Base-by-base conservation (phyloP, 2,888 invertebrate species). In the Drosophila dives region DNA sequence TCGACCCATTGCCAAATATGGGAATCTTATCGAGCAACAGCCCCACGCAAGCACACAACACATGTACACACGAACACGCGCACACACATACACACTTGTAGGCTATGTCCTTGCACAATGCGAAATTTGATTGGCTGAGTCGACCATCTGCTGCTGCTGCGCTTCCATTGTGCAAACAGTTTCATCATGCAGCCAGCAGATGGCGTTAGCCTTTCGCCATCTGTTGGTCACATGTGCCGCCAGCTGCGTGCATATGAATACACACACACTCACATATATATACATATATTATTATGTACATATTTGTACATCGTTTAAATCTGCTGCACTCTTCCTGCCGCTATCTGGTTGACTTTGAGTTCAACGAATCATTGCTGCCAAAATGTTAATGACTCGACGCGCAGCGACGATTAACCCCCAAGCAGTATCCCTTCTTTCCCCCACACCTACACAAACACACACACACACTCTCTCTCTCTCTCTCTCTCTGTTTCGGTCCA, bases 321-420 rank as follows among this genome's bases (percentile, higher is more conserved):
- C 51, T 61, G 33, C 15, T 32, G n/a, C n/a, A 38, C 65, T 51
- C 51, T 50, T 54, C 56, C 45, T 56, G 60, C 58, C 55, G 61
- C 55, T 75, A 75, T 66, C 64, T 72, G 62, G 40, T 45, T 45
- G 55, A 63, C 67, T 64, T 64, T 48, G 67, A 75, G 77, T 77
- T 77, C 77, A 77, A 77, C 59, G 77, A 71, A 71, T 56, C 80
- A 42, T 64, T 26, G 80, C 80, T 75, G 79, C 75, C 75, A 64
- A 77, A 77, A 77, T 77, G 77, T 80, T 77, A 77, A 77, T 77
- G 77, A 80, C 77, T 67, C 51, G 50, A 49, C n/a, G 33, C 61
- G 60, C 50, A n/a, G 61, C 69, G 38, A 51, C 59, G 73, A 67
- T 79, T 75, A 79, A 70, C 77, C 70, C 75, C 38, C 59, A 61